Evolutionary conservation across 2,797 vertebrate genomes (phyloP).

Genomic region (Bradypodion pumilum): DNA sequence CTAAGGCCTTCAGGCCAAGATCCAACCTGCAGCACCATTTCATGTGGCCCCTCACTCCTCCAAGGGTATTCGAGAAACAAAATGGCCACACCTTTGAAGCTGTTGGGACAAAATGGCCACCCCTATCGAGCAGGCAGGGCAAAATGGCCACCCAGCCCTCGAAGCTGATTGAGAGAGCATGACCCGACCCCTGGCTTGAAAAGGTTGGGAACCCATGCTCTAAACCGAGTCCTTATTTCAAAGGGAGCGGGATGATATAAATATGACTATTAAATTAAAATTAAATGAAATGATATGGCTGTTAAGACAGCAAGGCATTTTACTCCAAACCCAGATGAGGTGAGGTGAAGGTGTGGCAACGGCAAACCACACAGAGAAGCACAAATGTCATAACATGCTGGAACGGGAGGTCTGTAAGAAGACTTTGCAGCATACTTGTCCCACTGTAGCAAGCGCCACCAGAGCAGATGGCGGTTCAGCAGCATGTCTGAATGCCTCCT

Average conservation of each 20-base stretch:
- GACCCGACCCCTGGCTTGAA: too few species aligned
- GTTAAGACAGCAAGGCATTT: not conserved
- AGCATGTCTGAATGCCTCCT: conserved; percentile 26
- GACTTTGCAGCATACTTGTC: conserved; percentile 16
- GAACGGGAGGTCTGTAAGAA: not conserved
- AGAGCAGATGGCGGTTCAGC: not conserved
- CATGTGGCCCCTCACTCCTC: too few species aligned
- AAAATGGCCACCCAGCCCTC: too few species aligned
- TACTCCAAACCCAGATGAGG: not conserved
- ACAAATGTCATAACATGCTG: not conserved
- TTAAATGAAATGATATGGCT: conserved; percentile 28
- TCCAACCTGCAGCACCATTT: too few species aligned
- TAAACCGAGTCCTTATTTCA: conserved; percentile 37
- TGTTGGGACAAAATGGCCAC: too few species aligned
- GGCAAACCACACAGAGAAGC: not conserved
- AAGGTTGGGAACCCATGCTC: too few species aligned
- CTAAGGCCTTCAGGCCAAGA: too few species aligned
- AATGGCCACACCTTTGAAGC: too few species aligned
- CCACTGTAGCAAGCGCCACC: conserved; percentile 4
- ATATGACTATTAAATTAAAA: too few species aligned
- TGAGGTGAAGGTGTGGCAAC: not conserved
- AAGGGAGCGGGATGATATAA: conserved; percentile 28
- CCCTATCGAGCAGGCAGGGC: too few species aligned
- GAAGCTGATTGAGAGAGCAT: too few species aligned
- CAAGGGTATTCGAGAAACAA: too few species aligned